phyloP scores from a whole-genome alignment of 2,113 vertebrate species.

The Indicator indicator region DNA sequence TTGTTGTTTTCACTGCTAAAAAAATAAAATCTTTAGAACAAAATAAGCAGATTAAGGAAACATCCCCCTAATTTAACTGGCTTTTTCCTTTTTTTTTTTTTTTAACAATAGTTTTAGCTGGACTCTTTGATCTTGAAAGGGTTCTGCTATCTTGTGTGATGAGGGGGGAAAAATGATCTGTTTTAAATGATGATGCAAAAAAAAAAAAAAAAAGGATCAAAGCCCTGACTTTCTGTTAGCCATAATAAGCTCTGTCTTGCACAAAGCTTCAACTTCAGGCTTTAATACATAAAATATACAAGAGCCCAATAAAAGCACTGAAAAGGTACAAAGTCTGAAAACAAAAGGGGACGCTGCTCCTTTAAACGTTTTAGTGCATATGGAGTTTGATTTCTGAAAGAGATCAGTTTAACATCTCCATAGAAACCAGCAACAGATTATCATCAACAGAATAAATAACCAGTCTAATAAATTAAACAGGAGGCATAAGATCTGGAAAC shows the following conservation, averaged over 20 bases:
- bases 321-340: slow-evolving; percentile 77
- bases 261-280: slow-evolving; percentile 73
- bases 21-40: slow-evolving; percentile 67
- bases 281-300: slow-evolving; percentile 75
- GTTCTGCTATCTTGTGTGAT: slow-evolving; percentile 78
- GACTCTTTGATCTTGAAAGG: slow-evolving; percentile 83
- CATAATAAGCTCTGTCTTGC: slow-evolving; percentile 78
- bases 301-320: slow-evolving; percentile 59
- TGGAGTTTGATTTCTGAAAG: slow-evolving; percentile 90
- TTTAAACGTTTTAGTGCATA: slow-evolving; percentile 86
- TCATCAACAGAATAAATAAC: slow-evolving; percentile 92
- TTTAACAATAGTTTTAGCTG: slow-evolving; percentile 76
- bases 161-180: slow-evolving; percentile 77
- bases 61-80: slow-evolving; percentile 66
- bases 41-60: slow-evolving; percentile 73
- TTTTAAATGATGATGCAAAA: slow-evolving; percentile 83
- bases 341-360: slow-evolving; percentile 75
- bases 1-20: slow-evolving; percentile 65
- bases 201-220: slow-evolving; percentile 70
- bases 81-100: slow-evolving; percentile 58
- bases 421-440: slow-evolving; percentile 92
- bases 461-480: slow-evolving; percentile 92
- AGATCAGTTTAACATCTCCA: slow-evolving; percentile 91
- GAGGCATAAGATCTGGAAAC: slow-evolving; percentile 87
- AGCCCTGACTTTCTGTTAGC: slow-evolving; percentile 76